These are phyloP conservation scores for Metopia argyrocephala DNA, from an alignment of 2,888 invertebrate species.

Conservation along the genomic window DNA sequence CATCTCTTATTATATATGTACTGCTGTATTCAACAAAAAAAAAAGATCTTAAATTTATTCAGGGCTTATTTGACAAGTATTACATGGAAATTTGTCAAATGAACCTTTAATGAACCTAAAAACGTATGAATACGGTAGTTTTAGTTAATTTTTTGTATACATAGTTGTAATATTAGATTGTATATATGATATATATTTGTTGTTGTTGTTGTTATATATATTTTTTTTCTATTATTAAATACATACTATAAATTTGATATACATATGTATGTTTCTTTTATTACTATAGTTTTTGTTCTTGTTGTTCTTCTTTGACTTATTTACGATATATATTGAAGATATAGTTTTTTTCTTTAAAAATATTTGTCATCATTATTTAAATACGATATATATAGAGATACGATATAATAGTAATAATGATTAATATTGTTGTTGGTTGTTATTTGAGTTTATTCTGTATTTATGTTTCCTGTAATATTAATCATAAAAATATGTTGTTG, in stretches of 20 bases:
- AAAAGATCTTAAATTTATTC: background rate
- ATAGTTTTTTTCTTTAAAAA: background rate
- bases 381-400: slow-evolving; percentile 49
- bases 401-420: too few species aligned
- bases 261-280: background rate
- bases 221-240: slow-evolving; percentile 12
- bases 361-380: background rate
- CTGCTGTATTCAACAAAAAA: background rate
- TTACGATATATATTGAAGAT: background rate
- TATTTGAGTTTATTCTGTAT: background rate
- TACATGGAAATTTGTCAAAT: too few species aligned
- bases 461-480: slow-evolving; percentile 4
- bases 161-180: slow-evolving; percentile 23
- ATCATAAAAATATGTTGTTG: slow-evolving; percentile 22
- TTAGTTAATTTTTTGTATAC: background rate
- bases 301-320: background rate
- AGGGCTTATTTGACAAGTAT: too few species aligned
- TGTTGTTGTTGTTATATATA: slow-evolving; percentile 33
- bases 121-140: background rate
- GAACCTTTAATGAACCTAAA: background rate
- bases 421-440: slow-evolving; percentile 37
- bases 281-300: slow-evolving; percentile 36
- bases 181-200: slow-evolving; percentile 23
- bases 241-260: background rate
- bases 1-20: background rate